Evolutionary conservation across 2,113 vertebrate genomes (phyloP), one percentile per base, ranked within the genome.

Genomic region (Globicephala melas): DNA sequence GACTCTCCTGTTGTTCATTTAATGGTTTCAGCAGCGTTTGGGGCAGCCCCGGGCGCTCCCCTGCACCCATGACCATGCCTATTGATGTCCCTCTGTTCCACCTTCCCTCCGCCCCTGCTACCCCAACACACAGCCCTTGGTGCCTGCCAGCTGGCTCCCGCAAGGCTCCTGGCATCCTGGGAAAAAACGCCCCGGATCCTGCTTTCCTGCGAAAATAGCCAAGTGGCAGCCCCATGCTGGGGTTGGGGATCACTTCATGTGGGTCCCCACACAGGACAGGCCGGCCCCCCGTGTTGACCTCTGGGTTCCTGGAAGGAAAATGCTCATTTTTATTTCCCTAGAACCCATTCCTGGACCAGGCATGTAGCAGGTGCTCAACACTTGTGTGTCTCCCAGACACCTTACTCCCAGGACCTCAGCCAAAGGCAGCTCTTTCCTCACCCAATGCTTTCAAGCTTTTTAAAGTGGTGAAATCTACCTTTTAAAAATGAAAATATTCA

Each of bases 181-280:
- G 23, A 8, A 63, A 33, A 15, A 5, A 17, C 6, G 53, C 63
- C 85, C 3, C 0, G 12, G 20, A 8, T 2, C 28, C 25, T 2
- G 44, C 63, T 80, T 71, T 47, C 44, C 62, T 15, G 1, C 8
- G 55, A 68, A 50, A 26, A 55, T 11, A 28, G 62, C 50, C 15
- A 15, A 47, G 26, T 6, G 17, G 60, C 41, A 20, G 65, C 12
- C n/a, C 28, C 36, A 5, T 7, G 4, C 33, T 17, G 28, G 62
- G 10, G 58, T 0, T 5, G 4, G 60, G 36, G 25, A 10, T 13
- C 6, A 0, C 14, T 15, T 26, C 28, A 1, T 2, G 26, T 3
- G 8, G 17, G n/a, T 28, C 26, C 71, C 23, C 0, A 33, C 77
- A 13, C 38, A 23, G 89, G 55, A 6, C 21, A 2, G 2, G 5